Conservation (phyloP, 1,140 invertebrate species). For the Helicoverpa armigera region DNA sequence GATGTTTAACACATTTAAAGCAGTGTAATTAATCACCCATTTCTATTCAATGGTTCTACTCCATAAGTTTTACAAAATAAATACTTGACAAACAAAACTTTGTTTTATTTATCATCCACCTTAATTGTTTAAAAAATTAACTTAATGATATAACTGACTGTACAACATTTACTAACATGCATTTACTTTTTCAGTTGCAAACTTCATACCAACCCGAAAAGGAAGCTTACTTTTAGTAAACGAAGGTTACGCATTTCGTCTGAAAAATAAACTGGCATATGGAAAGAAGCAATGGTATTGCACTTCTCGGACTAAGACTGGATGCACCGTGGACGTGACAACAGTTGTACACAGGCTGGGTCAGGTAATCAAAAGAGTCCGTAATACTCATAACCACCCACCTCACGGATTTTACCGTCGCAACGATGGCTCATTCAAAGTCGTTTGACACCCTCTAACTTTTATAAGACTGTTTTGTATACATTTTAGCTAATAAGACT, state of each 20-base stretch:
- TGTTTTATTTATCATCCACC: too few relatives aligned
- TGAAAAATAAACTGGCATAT: constrained; percentile 83
- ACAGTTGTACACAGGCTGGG: constrained; percentile 67
- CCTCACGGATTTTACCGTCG: constrained; percentile 78
- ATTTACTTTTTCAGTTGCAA: constrained; percentile 73
- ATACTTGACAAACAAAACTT: too few relatives aligned
- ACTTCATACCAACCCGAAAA: constrained; percentile 80
- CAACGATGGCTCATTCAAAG: constrained; percentile 79
- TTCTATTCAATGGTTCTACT: too few relatives aligned
- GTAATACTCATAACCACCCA: constrained; percentile 77
- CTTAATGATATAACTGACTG: neutral
- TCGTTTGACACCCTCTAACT: constrained; percentile 64
- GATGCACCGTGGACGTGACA: constrained; percentile 78
- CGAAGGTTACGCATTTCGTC: constrained; percentile 78
- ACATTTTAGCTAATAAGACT: neutral
- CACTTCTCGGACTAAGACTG: constrained; percentile 78
- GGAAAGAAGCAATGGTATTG: constrained; percentile 84
- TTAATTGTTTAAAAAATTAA: too few relatives aligned
- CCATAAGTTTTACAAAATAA: too few relatives aligned
- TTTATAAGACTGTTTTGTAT: constrained; percentile 35
- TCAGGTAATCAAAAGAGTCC: constrained; percentile 71
- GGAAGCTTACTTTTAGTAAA: constrained; percentile 78
- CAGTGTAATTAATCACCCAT: too few relatives aligned
- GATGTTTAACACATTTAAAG: too few relatives aligned
- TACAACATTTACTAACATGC: constrained; percentile 51